Conservation (phyloP, 1,140 invertebrate species). For the Trichonephila clavata region DNA sequence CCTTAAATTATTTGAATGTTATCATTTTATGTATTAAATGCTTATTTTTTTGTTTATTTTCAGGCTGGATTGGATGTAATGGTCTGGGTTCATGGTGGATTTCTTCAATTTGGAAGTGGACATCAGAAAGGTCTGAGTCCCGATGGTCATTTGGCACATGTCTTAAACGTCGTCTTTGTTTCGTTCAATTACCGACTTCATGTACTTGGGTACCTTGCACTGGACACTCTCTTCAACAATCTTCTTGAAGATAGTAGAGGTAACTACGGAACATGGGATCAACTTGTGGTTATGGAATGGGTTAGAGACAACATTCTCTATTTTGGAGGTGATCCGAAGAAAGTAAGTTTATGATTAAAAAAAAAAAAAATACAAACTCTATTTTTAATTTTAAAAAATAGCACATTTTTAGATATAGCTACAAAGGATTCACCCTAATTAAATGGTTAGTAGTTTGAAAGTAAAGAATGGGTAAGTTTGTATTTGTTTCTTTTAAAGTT, state of each 20-base stretch:
- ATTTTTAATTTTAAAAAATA: background rate
- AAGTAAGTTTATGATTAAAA: conserved; percentile 84
- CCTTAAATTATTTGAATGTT: too few species aligned
- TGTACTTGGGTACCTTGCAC: conserved; percentile 73
- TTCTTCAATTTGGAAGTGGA: conserved; percentile 82
- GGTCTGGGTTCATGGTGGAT: conserved; percentile 85
- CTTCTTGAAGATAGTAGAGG: conserved; percentile 83
- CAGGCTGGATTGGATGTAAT: conserved; percentile 79
- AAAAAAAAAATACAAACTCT: background rate
- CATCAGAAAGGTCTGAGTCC: conserved; percentile 82
- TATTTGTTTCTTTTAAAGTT: background rate
- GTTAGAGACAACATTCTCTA: conserved; percentile 94
- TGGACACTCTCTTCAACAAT: background rate
- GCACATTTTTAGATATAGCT: too few species aligned
- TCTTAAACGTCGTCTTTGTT: conserved; percentile 84
- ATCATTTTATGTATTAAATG: too few species aligned
- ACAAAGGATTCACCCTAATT: background rate
- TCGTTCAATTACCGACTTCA: conserved; percentile 85
- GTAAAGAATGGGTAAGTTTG: background rate
- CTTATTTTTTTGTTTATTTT: background rate
- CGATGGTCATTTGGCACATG: conserved; percentile 91
- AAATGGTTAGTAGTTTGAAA: background rate
- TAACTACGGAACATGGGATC: conserved; percentile 97
- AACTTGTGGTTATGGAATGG: conserved; percentile 95
- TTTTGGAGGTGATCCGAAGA: conserved; percentile 94